Base-by-base conservation (phyloP, 2,797 vertebrate species). In the Argyrosomus regius region DNA sequence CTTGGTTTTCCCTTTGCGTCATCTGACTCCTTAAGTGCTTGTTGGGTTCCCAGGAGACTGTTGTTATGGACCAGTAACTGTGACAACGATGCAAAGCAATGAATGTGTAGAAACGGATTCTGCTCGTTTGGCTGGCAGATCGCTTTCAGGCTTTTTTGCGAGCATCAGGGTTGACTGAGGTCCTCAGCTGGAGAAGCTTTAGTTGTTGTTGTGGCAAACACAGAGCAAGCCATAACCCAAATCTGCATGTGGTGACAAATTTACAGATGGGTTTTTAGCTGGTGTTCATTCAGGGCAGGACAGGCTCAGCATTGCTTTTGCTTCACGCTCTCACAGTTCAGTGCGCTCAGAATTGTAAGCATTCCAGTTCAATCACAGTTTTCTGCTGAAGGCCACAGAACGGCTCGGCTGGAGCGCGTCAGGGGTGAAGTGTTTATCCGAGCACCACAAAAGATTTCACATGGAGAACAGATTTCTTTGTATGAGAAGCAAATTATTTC, bases 11-110 rank as follows among this genome's bases (percentile, higher is more conserved):
- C 39, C 20, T 77, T 54, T 68, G n/a, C 54, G 11, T 90, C 87
- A 89, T 61, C 63, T 74, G 79, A 87, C 76, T 80, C 52, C 74
- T 81, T 56, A 67, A 80, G 88, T 70, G 75, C 86, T 61, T 31
- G 75, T 72, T 69, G 45, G 61, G 84, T 67, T 85, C 87, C 87
- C 78, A 62, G 82, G 88, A 92, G 80, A 91, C 81, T 28, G 86
- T 93, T 88, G 89, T 92, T 88, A 92, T 81, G 88, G 86, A 41
- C 85, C 56, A 49, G 89, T 91, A 85, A 85, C 90, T 75, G 56
- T 89, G 91, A 88, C 90, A 88, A 89, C 71, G 1, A 39, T 77
- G 76, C 74, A 78, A 76, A 50, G 70, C 63, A 65, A 61, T 20
- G 31, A 73, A 65, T 65, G 74, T 43, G 70, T 71, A 61, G 62